Percentiles rank a stretch among this genome's conserved stretches.
Conservation (phyloP, 2,888 invertebrate genomes). For the Lasioglossum calceatum region DNA sequence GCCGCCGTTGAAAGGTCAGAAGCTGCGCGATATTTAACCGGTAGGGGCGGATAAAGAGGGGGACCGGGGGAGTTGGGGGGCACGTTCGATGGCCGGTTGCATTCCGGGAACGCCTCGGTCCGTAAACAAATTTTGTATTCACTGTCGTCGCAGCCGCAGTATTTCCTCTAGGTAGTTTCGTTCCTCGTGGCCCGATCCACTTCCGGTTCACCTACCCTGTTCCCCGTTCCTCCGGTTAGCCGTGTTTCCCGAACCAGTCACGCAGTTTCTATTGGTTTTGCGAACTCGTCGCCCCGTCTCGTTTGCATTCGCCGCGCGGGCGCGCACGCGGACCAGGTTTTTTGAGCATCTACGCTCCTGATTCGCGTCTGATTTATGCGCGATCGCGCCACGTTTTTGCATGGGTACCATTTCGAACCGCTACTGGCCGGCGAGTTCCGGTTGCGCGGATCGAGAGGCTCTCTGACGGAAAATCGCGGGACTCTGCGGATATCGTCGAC, state of each 20-base stretch:
- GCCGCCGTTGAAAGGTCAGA: constrained; percentile 6
- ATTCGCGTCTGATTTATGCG: constrained; percentile 60
- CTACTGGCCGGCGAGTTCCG: background rate
- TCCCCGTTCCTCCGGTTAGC: background rate
- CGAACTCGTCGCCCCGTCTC: constrained; percentile 31
- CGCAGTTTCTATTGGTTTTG: constrained; percentile 47
- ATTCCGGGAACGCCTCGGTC: constrained; percentile 32
- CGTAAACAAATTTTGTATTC: constrained; percentile 61
- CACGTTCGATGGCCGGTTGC: constrained; percentile 17
- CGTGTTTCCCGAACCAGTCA: background rate
- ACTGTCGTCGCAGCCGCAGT: constrained; percentile 36
- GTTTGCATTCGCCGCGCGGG: constrained; percentile 48
- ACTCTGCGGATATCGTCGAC: background rate
- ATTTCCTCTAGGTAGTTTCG: constrained; percentile 39
- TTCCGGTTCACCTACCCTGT: constrained; percentile 29
- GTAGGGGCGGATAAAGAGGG: background rate
- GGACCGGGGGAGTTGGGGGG: background rate
- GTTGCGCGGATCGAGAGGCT: background rate
- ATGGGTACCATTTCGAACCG: constrained; percentile 16
- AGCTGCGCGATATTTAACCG: constrained; percentile 17
- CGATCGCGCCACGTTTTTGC: constrained; percentile 19
- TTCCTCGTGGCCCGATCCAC: background rate
- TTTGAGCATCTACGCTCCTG: constrained; percentile 32
- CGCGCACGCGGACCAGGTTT: constrained; percentile 14
- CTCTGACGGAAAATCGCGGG: background rate